These are phyloP conservation scores for Serripes groenlandicus DNA, from an alignment of 2,888 invertebrate species.

Conservation along the genomic window DNA sequence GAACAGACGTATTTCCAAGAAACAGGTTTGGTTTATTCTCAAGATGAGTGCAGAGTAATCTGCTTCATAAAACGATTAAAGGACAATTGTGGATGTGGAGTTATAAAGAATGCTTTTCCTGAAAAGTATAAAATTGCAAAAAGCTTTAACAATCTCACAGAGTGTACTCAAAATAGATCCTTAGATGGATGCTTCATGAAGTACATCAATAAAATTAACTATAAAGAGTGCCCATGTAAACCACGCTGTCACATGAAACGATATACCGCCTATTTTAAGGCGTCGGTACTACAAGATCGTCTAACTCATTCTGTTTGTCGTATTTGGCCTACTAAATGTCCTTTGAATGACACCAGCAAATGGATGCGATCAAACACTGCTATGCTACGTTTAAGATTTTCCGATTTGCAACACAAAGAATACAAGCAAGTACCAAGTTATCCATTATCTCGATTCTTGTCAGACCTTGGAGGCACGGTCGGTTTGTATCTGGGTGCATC, in stretches of 20 bases:
- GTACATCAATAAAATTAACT: too few species aligned
- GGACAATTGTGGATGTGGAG: background rate
- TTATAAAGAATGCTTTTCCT: background rate
- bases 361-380: background rate
- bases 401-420: background rate
- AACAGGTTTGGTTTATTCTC: background rate
- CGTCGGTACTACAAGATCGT: background rate
- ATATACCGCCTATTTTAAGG: too few species aligned
- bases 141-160: background rate
- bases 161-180: background rate
- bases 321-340: background rate
- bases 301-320: background rate
- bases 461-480: background rate
- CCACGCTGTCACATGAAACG: background rate
- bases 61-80: background rate
- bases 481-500: constrained; percentile 1
- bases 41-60: background rate
- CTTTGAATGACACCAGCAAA: background rate
- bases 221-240: background rate
- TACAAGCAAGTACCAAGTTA: background rate
- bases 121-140: background rate
- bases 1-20: background rate
- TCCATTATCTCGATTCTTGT: background rate
- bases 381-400: background rate
- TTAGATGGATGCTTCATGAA: too few species aligned